These are phyloP conservation scores for Guaruba guarouba DNA, from an alignment of 2,113 vertebrate species.

Conservation along the genomic window DNA sequence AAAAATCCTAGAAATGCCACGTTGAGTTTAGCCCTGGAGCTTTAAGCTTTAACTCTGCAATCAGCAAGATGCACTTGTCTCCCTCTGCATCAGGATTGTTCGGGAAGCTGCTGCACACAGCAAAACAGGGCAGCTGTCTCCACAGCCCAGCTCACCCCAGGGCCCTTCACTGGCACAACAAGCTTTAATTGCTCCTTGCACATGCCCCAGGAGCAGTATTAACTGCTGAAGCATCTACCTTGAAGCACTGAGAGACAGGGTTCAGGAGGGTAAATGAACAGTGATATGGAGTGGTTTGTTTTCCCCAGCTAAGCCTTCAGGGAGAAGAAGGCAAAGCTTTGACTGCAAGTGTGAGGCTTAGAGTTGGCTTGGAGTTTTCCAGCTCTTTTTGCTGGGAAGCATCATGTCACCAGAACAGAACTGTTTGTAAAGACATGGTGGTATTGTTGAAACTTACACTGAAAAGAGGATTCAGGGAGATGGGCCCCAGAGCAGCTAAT, in stretches of 20 bases:
- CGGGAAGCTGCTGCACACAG: slow-evolving; percentile 11
- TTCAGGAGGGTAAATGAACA: slow-evolving; percentile 42
- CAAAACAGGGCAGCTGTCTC: slow-evolving; percentile 34
- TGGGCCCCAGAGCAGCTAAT: background rate
- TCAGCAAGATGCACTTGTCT: background rate
- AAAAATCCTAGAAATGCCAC: slow-evolving; percentile 51
- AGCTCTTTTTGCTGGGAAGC: background rate
- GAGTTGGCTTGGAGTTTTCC: background rate
- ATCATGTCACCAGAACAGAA: background rate
- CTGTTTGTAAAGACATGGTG: background rate
- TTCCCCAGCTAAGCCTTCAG: background rate
- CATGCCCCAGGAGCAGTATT: background rate
- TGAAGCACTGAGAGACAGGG: slow-evolving; percentile 6
- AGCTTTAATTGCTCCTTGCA: slow-evolving; percentile 49
- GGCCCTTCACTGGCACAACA: slow-evolving; percentile 23
- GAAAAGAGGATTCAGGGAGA: background rate
- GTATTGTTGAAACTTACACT: background rate
- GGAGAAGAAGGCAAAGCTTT: background rate
- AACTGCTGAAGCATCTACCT: slow-evolving; percentile 42
- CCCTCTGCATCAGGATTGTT: background rate
- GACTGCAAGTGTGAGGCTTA: background rate
- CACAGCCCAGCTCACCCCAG: background rate
- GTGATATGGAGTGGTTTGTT: background rate
- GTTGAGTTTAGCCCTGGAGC: background rate
- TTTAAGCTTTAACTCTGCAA: slow-evolving; percentile 5